Percentiles rank a stretch among this genome's conserved stretches.
These are phyloP conservation scores for Drosophila anceps DNA, from an alignment of 2,888 invertebrate genomes.

Conservation along the genomic window DNA sequence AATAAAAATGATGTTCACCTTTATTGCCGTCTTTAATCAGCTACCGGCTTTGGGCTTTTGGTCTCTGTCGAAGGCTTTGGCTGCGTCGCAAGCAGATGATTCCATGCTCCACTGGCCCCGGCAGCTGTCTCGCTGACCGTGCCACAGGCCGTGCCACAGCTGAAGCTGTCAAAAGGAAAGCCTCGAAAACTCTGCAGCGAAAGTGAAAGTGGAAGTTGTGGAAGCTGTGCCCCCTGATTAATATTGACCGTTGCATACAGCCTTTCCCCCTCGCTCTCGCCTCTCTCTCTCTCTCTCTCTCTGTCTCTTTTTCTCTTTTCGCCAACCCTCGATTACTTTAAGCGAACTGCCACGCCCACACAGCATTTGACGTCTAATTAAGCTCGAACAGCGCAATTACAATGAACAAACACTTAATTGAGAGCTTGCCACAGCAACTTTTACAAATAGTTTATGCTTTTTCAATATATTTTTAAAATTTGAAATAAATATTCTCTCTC, in stretches of 20 bases:
- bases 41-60: constrained; percentile 13
- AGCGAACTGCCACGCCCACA: constrained; percentile 68
- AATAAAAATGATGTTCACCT: constrained; percentile 66
- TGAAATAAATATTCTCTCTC: no score
- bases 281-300: background rate
- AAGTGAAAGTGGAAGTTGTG: constrained; percentile 48
- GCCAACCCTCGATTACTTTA: constrained; percentile 41
- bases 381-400: constrained; percentile 49
- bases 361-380: constrained; percentile 67
- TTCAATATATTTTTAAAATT: background rate
- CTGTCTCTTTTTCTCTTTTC: no score
- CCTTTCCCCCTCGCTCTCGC: background rate
- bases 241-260: constrained; percentile 15
- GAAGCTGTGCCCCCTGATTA: constrained; percentile 24
- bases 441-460: constrained; percentile 9
- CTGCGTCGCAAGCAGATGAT: constrained; percentile 33
- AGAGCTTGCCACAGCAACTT: constrained; percentile 12
- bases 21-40: constrained; percentile 47
- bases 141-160: constrained; percentile 41
- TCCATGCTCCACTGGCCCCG: constrained; percentile 61
- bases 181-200: constrained; percentile 32
- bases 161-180: constrained; percentile 60
- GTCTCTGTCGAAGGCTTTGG: background rate
- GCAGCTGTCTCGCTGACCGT: constrained; percentile 15
- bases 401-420: constrained; percentile 41